phyloP scores from a whole-genome alignment of 2,113 vertebrate genomes.

The Corythornis madagascariensis region DNA sequence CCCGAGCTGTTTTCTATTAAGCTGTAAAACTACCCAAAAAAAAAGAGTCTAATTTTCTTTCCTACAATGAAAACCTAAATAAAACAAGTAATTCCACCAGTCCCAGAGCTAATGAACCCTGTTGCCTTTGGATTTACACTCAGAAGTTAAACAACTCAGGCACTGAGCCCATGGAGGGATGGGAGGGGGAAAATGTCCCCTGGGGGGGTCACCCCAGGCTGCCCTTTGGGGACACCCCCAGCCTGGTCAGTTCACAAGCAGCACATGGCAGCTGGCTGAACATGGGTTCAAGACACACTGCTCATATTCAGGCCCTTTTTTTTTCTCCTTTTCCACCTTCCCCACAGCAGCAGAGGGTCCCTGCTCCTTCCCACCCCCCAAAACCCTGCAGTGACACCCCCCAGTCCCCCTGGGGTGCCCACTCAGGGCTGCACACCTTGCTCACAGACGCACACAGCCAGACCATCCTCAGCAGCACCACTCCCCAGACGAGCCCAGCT shows the following conservation, averaged over 20 bases:
- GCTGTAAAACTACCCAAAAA: not conserved
- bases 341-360: not conserved
- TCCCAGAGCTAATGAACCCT: not conserved
- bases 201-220: too few relatives aligned
- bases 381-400: not conserved
- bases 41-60: not conserved
- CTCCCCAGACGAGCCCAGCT: not conserved
- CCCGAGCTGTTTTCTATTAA: not conserved
- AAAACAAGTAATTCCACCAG: not conserved
- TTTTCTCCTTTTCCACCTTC: not conserved
- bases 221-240: fast-evolving
- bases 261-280: not conserved
- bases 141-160: fast-evolving
- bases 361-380: not conserved
- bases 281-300: not conserved
- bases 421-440: not conserved
- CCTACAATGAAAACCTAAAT: not conserved
- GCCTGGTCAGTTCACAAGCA: not conserved
- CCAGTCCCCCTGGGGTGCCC: not conserved
- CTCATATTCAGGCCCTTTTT: not conserved
- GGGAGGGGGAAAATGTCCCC: not conserved
- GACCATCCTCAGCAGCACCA: not conserved
- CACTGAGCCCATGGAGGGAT: fast-evolving
- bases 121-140: not conserved
- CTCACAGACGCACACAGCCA: fast-evolving